These are phyloP conservation scores for Drosophila kanapiae DNA, from an alignment of 1,140 invertebrate species.

Conservation along the genomic window DNA sequence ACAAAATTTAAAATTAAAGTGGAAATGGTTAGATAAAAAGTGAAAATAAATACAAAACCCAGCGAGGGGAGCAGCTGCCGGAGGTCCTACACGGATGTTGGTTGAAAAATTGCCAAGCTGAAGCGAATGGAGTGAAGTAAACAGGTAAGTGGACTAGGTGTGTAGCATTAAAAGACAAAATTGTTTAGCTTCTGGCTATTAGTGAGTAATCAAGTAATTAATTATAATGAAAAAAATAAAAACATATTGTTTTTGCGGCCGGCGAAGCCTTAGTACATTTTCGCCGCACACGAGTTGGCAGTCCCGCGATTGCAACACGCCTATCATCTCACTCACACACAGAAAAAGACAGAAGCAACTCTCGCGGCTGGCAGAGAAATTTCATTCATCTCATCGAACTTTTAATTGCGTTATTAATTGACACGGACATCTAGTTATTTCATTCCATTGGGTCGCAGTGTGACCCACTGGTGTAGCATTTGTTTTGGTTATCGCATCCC, in stretches of 20 bases:
- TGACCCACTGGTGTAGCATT: conserved; percentile 72
- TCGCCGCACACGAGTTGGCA: conserved; percentile 48
- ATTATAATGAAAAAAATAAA: background rate
- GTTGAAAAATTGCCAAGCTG: background rate
- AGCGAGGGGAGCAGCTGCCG: background rate
- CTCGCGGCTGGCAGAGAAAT: conserved; percentile 64
- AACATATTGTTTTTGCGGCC: conserved; percentile 6
- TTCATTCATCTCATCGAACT: conserved; percentile 69
- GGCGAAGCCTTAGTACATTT: conserved; percentile 33
- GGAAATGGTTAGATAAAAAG: background rate
- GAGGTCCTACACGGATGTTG: background rate
- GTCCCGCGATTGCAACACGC: conserved; percentile 57
- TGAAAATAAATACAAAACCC: background rate
- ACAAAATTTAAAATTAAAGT: conserved; percentile 1
- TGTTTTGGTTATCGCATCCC: conserved; percentile 66
- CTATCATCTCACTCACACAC: conserved; percentile 82
- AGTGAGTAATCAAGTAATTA: background rate
- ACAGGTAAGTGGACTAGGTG: conserved; percentile 11
- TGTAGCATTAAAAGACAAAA: no score
- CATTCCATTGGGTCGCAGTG: conserved; percentile 64
- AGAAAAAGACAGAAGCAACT: conserved; percentile 67
- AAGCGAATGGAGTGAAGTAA: background rate
- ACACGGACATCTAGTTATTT: conserved; percentile 70
- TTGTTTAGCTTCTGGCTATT: background rate
- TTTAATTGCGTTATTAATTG: conserved; percentile 60